A percentile compares a stretch with the other conserved stretches of the same genome.
Conservation (phyloP, 2,113 vertebrate genomes). For the Ictalurus furcatus region DNA sequence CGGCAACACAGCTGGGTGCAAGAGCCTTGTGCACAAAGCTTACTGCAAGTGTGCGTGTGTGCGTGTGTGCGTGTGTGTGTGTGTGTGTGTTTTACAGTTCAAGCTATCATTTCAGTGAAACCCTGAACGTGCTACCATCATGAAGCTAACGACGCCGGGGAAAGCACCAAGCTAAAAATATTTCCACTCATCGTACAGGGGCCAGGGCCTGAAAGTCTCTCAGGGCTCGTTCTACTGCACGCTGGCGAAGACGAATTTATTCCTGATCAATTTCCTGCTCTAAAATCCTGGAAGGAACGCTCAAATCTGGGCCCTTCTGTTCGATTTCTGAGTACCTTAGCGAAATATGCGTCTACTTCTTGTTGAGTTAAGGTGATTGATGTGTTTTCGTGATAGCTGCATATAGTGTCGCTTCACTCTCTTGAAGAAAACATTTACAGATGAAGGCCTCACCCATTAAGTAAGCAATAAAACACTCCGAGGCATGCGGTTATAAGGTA, state of each 20-base stretch:
- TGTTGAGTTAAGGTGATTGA: background rate
- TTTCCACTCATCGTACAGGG: background rate
- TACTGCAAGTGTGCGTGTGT: background rate
- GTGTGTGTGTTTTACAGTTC: conserved; percentile 19
- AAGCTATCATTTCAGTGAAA: conserved; percentile 37
- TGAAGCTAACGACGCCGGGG: conserved; percentile 23
- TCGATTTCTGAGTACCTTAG: background rate
- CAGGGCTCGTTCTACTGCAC: background rate
- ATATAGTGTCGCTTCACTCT: background rate
- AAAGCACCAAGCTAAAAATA: conserved; percentile 54
- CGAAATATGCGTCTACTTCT: background rate
- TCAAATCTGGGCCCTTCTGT: background rate
- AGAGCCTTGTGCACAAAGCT: background rate
- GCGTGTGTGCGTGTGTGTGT: background rate
- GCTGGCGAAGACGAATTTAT: background rate
- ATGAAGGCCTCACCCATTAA: background rate
- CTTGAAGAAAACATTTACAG: background rate
- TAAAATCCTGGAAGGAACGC: background rate
- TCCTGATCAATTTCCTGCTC: background rate
- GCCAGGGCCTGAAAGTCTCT: background rate
- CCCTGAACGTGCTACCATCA: conserved; percentile 14
- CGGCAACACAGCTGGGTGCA: background rate
- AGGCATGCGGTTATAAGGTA: background rate
- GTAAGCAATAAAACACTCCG: background rate
- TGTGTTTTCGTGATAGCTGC: background rate